A percentile compares a stretch with the other conserved stretches of the same genome.
Evolutionary conservation across 1,140 invertebrate genomes (phyloP).

Genomic region (Drosophila punjabiensis): DNA sequence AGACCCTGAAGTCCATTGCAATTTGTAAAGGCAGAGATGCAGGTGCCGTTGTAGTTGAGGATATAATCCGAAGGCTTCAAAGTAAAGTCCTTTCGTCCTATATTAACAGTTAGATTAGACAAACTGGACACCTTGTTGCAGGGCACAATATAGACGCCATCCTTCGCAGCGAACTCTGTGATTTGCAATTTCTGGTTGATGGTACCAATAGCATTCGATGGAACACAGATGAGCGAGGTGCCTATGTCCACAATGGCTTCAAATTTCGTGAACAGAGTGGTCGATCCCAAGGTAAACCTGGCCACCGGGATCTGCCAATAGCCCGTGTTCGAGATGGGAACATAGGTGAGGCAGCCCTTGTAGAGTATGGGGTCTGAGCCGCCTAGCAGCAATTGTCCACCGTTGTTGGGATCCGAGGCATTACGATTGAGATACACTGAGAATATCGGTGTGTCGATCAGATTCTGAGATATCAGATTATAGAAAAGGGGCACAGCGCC

Average conservation of each 20-base stretch:
- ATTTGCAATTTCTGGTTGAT: constrained; percentile 91
- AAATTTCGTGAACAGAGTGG: constrained; percentile 88
- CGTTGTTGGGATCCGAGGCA: constrained; percentile 88
- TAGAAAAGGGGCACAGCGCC: constrained; percentile 96
- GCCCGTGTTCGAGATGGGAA: constrained; percentile 92
- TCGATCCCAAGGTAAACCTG: constrained; percentile 86
- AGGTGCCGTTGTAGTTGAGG: constrained; percentile 84
- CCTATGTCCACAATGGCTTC: constrained; percentile 99
- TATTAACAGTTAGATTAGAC: constrained; percentile 54
- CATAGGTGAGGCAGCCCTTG: constrained; percentile 95
- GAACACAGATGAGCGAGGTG: constrained; percentile 97
- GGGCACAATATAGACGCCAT: constrained; percentile 88
- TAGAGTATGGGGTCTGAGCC: constrained; percentile 96
- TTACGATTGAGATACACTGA: constrained; percentile 95
- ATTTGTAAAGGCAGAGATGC: constrained; percentile 83
- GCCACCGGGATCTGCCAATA: constrained; percentile 99
- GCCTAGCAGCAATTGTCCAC: constrained; percentile 97
- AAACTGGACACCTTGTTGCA: constrained; percentile 37
- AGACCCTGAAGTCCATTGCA: constrained; percentile 88
- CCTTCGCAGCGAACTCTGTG: constrained; percentile 88
- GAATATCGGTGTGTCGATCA: constrained; percentile 93
- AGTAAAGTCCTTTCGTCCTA: constrained; percentile 60
- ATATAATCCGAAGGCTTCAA: constrained; percentile 53
- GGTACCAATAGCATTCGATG: constrained; percentile 89
- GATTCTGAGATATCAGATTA: constrained; percentile 94